Conservation (phyloP, 2,797 vertebrate genomes). For the Protonibea diacanthus region DNA sequence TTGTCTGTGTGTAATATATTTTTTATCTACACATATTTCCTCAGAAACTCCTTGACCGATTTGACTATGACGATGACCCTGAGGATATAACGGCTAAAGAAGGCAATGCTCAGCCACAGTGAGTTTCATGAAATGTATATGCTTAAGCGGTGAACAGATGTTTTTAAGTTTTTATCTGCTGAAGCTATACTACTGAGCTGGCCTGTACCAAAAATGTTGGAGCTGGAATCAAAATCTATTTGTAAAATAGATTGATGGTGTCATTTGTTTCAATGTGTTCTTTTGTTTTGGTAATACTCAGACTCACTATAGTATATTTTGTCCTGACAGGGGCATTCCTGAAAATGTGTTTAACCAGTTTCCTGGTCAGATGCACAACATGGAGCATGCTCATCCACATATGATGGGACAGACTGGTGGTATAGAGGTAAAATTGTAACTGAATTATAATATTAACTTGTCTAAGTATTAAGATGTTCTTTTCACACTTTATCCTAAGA, state of each 20-base stretch:
- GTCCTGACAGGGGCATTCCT: conserved; percentile 61
- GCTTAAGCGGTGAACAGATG: no score
- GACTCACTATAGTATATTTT: conserved; percentile 22
- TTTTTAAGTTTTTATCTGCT: no score
- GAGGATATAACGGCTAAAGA: conserved; percentile 90
- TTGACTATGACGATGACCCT: conserved; percentile 98
- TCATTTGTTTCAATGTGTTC: neutral
- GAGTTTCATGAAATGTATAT: conserved; percentile 69
- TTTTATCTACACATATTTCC: neutral
- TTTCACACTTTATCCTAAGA: neutral
- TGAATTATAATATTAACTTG: neutral
- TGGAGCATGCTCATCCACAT: conserved; percentile 87
- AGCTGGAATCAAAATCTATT: neutral
- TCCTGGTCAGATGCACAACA: conserved; percentile 81
- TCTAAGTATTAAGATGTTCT: neutral
- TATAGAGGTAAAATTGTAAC: conserved; percentile 83
- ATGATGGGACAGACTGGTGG: conserved; percentile 84
- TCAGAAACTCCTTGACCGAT: conserved; percentile 94
- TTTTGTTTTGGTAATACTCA: neutral
- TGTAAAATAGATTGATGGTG: neutral
- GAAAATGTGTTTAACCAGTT: conserved; percentile 78
- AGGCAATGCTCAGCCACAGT: conserved; percentile 84
- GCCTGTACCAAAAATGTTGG: neutral
- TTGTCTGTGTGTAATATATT: neutral
- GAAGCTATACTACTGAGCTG: neutral